Evolutionary conservation across 1,140 invertebrate genomes (phyloP), one percentile per base, ranked within the genome.

Genomic region (Rhopalosiphum maidis): DNA sequence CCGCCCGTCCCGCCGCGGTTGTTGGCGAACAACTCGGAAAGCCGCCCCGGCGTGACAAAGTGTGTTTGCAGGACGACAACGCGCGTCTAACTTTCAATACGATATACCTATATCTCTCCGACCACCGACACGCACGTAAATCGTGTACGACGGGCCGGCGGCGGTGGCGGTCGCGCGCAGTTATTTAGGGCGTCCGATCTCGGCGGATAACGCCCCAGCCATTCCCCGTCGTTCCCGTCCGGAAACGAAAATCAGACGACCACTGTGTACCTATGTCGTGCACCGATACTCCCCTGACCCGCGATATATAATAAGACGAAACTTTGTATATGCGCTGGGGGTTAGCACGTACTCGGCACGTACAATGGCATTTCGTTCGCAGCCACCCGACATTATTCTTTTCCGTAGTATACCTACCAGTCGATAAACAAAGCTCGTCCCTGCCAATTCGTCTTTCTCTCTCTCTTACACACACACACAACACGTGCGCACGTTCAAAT

Each of bases 1-100:
- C 48, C 88, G 43, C 87, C 87, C 25, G 8, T 30, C 21, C 54
- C 37, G 37, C 68, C 41, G 41, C 3, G 77, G 51, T 82, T 51
- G 82, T 93, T 93, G 68, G 46, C 77, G 91, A 85, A 68, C 89
- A 85, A 85, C 77, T 85, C 37, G 77, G 48, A 55, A 93, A 93
- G 82, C 90, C 89, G 23, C 54, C 54, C 7, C 54, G 2, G 2
- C 89, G 54, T 60, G 88, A 90, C 88, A 90, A 90, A 90, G 88
- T 90, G 88, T 41, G 51, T 90, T 55, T 90, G n/a, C 37, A 25
- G 87, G n/a, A 54, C 87, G 87, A 25, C 48, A 51, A 35, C 48
- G n/a, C 48, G n/a, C 87, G 48, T 88, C 87, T 37, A 90, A 90
- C 89, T 90, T 68, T 37, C 54, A 41, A 25, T 35, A 55, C 87